These are phyloP conservation scores for Copidosoma floridanum DNA, from an alignment of 1,140 invertebrate genomes.

Conservation along the genomic window DNA sequence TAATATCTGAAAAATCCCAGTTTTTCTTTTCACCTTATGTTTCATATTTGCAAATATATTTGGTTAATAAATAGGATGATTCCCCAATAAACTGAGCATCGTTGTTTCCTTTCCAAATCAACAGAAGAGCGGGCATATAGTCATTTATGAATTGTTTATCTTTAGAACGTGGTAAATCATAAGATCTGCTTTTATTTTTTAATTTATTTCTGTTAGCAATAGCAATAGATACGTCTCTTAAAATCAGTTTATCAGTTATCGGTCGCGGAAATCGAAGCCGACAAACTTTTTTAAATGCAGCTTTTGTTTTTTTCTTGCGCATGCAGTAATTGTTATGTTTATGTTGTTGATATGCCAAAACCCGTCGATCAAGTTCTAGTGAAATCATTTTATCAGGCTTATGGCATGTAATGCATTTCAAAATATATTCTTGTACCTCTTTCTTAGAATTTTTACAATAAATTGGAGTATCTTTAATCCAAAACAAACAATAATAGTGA, in stretches of 20 bases:
- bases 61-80: constrained; percentile 31
- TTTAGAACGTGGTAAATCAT: constrained; percentile 36
- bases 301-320: constrained; percentile 19
- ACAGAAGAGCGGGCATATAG: constrained; percentile 41
- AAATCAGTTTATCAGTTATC: constrained; percentile 29
- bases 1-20: background rate
- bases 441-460: constrained; percentile 28
- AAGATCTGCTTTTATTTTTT: constrained; percentile 35
- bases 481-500: constrained; percentile 42
- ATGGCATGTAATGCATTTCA: constrained; percentile 39
- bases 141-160: constrained; percentile 41
- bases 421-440: constrained; percentile 40
- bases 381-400: constrained; percentile 33
- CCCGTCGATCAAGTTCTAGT: constrained; percentile 30
- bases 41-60: constrained; percentile 31
- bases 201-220: constrained; percentile 33
- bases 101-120: constrained; percentile 43
- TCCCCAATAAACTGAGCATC: constrained; percentile 40
- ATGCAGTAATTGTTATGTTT: constrained; percentile 32
- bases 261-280: constrained; percentile 36
- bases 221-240: constrained; percentile 32
- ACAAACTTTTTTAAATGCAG: constrained; percentile 23
- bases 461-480: constrained; percentile 39
- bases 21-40: constrained; percentile 26
- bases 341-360: constrained; percentile 32